Percentiles rank a stretch among this genome's conserved stretches.
phyloP scores from a whole-genome alignment of 2,888 invertebrate genomes.

The Mimachlamys varia region DNA sequence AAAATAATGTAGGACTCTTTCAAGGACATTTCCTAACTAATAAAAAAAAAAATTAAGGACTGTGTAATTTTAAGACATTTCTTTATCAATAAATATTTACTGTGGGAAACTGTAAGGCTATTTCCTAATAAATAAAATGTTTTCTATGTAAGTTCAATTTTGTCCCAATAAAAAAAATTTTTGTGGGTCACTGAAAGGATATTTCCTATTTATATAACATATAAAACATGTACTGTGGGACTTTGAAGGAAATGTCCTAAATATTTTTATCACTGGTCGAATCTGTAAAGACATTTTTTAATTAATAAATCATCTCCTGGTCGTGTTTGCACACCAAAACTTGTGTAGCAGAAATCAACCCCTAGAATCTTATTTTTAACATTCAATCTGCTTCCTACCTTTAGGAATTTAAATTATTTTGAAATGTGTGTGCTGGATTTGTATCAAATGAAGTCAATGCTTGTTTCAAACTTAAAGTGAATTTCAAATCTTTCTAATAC shows the following conservation, averaged over 20 bases:
- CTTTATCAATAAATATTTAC: not conserved
- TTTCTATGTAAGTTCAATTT: too few species aligned
- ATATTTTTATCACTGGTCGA: not conserved
- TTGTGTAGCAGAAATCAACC: not conserved
- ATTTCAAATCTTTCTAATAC: not conserved
- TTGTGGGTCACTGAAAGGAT: too few species aligned
- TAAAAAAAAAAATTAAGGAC: not conserved
- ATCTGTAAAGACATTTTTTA: too few species aligned
- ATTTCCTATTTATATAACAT: too few species aligned
- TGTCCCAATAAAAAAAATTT: too few species aligned
- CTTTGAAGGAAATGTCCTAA: not conserved
- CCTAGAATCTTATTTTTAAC: not conserved
- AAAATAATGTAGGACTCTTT: too few species aligned
- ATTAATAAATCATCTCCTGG: too few species aligned
- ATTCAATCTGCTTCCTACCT: not conserved
- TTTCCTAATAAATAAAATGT: too few species aligned
- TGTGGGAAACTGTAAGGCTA: not conserved
- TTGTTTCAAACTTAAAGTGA: not conserved
- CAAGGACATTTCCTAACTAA: not conserved
- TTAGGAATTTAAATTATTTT: not conserved
- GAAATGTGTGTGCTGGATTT: not conserved
- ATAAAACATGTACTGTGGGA: too few species aligned
- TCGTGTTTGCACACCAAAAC: too few species aligned
- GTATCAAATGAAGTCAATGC: not conserved
- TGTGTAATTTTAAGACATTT: not conserved